Conservation (phyloP, 37 sponge, comb jelly and placozoan species). For the Geodia barretti region DNA sequence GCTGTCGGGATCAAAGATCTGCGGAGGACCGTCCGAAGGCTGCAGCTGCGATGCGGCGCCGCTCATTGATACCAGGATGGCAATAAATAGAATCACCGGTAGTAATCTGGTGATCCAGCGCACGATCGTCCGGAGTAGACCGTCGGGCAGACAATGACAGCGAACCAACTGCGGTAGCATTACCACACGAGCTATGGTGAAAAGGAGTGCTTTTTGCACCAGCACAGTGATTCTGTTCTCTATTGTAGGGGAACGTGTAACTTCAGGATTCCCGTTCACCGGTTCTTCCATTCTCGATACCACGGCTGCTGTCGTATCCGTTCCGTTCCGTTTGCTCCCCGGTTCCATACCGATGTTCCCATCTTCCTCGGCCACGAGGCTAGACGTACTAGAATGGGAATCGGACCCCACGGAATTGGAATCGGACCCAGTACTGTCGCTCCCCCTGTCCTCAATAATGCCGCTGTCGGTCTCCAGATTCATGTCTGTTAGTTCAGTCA, state of each 20-base stretch:
- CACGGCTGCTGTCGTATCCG: neutral
- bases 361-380: no score
- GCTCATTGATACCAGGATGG: slow-evolving; percentile 26
- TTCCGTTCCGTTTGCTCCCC: neutral
- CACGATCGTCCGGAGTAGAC: neutral
- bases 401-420: slow-evolving; percentile 5
- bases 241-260: neutral
- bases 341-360: neutral
- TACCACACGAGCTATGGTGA: neutral
- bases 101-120: neutral
- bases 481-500: slow-evolving; percentile 47
- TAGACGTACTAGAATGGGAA: neutral
- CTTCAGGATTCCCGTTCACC: no score
- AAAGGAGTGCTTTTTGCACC: neutral
- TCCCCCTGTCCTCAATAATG: slow-evolving; percentile 5
- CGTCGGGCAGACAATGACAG: neutral
- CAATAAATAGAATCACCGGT: slow-evolving; percentile 16
- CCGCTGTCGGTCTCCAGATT: slow-evolving; percentile 51
- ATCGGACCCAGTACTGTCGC: slow-evolving; percentile 2
- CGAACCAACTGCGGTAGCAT: neutral
- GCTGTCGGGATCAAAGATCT: slow-evolving; percentile 67
- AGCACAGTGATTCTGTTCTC: neutral
- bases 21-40: slow-evolving; percentile 57
- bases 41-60: slow-evolving; percentile 30
- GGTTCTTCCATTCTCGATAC: no score